Conservation (phyloP, 2,113 vertebrate species). For the Nothoprocta pentlandii region DNA sequence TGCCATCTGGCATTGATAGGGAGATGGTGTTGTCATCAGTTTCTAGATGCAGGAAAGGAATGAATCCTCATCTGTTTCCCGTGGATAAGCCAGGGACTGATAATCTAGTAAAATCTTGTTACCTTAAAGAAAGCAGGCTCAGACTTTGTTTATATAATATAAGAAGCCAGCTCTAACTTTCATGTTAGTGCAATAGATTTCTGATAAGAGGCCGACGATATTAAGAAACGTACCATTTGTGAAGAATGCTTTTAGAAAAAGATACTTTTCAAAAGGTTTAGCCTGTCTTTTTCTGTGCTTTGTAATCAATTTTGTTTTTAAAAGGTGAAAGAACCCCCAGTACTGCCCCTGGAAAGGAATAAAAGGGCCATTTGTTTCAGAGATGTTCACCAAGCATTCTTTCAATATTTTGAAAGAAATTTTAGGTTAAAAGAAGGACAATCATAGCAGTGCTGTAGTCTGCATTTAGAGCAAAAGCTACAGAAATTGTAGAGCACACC, state of each 20-base stretch:
- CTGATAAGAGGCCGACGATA: conserved; percentile 3
- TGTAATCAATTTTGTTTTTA: not conserved
- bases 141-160: conserved; percentile 68
- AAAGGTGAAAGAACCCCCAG: not conserved
- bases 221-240: conserved; percentile 15
- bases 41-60: conserved; percentile 94
- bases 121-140: conserved; percentile 86
- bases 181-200: conserved; percentile 27
- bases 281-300: not conserved
- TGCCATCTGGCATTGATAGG: conserved; percentile 91
- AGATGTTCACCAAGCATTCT: not conserved
- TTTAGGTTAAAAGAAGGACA: not conserved
- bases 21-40: conserved; percentile 93
- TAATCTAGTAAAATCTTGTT: conserved; percentile 91
- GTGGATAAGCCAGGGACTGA: conserved; percentile 94
- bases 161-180: conserved; percentile 53
- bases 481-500: not conserved
- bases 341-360: not conserved
- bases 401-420: not conserved
- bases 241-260: not conserved
- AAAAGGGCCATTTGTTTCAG: not conserved
- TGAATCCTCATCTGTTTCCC: conserved; percentile 99
- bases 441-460: not conserved
- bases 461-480: conserved; percentile 2
- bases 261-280: not conserved